Evolutionary conservation across 2,888 invertebrate species (phyloP), one percentile per base, ranked within the genome.

Genomic region (Drosophila borealis): DNA sequence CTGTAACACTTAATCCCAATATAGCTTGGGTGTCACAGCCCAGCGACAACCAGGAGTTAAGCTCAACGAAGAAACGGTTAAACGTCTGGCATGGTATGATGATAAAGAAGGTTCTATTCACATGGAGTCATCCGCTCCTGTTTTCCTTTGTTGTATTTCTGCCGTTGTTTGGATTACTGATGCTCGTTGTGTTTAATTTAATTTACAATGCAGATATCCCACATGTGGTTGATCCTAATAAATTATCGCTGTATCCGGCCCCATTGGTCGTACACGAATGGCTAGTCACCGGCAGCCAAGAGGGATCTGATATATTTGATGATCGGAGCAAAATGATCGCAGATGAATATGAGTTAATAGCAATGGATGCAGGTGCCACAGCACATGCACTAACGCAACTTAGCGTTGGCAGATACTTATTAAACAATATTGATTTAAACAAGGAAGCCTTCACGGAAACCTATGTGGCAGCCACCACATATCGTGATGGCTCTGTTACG

Each of bases 21-120:
- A 9, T 17, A 62, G 68, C 14, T 3, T 73, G 57, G 62, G 3
- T 17, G 3, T 1, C 8, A 2, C 10, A 33, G 0, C n/a, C 33
- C 9, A 8, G 29, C 2, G 48, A 68, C 1, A 46, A 17, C 1
- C 21, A 44, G 14, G 81, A 78, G 59, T 9, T n/a, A 5, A 39
- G 11, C 4, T 4, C 2, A 0, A 0, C 0, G 0, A 21, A 14
- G 6, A 66, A 39, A 48, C 45, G 6, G 4, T 6, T 11, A 13
- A 78, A 79, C 68, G 95, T 95, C 82, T 93, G 94, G 57, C 79
- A 90, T 19, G 95, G 95, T 0, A 94, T 96, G 92, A 93, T 95
- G 89, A 87, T 94, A 34, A 96, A 96, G 90, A 93, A 95, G 79
- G 90, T 92, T 29, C 85, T 95, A 6, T 94, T 95, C 66, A 94